A percentile compares a stretch with the other conserved stretches of the same genome.
phyloP scores from a whole-genome alignment of 2,888 invertebrate genomes.

The Galerucella nymphaeae region DNA sequence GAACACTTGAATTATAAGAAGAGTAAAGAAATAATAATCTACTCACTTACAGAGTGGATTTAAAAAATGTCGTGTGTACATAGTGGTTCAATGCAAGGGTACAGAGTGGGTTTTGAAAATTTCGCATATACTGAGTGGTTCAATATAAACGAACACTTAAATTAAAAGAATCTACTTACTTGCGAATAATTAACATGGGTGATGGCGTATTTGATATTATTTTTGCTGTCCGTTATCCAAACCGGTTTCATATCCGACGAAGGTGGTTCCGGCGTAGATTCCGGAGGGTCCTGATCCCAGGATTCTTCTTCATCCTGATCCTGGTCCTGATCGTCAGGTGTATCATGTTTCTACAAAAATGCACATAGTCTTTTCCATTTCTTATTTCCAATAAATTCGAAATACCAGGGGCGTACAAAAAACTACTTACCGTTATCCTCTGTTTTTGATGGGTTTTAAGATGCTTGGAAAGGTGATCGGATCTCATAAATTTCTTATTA shows the following conservation, averaged over 20 bases:
- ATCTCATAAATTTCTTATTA: constrained; percentile 91
- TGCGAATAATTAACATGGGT: constrained; percentile 65
- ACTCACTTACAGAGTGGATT: no score
- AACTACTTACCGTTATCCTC: constrained; percentile 65
- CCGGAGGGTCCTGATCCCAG: constrained; percentile 49
- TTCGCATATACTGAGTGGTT: no score
- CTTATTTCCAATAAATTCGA: not conserved
- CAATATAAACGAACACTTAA: no score
- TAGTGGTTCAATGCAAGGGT: no score
- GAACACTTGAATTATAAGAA: no score
- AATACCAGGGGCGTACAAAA: not conserved
- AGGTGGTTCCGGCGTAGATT: constrained; percentile 25
- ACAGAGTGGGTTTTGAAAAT: no score
- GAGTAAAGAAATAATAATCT: no score
- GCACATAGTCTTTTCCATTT: constrained; percentile 1
- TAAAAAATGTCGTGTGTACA: no score
- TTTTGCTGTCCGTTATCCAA: constrained; percentile 63
- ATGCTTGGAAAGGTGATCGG: constrained; percentile 91
- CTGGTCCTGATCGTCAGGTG: constrained; percentile 46
- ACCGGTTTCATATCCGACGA: constrained; percentile 56
- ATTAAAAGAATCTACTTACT: constrained; percentile 56
- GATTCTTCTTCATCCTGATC: constrained; percentile 48
- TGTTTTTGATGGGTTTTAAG: constrained; percentile 87
- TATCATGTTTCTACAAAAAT: constrained; percentile 53
- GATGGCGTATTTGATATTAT: constrained; percentile 64